These are phyloP conservation scores for Brachypteracias leptosomus DNA, from an alignment of 2,113 vertebrate genomes.

Conservation along the genomic window DNA sequence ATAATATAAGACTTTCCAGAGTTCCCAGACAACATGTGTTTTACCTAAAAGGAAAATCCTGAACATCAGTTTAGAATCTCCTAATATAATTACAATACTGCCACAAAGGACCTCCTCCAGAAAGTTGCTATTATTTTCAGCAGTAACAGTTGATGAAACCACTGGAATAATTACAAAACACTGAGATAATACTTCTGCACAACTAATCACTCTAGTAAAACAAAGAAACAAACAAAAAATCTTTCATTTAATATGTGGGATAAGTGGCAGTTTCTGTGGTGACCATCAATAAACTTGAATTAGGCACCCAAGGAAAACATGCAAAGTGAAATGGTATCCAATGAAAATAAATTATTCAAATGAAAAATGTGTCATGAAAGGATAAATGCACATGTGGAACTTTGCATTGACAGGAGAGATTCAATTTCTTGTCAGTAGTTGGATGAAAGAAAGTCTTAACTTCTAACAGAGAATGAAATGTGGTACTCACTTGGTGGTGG, in stretches of 20 bases:
- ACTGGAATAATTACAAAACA: background rate
- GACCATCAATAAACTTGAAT: background rate
- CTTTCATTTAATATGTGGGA: background rate
- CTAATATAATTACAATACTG: background rate
- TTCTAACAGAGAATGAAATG: slow-evolving; percentile 17
- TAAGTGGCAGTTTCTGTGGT: background rate
- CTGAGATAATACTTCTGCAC: background rate
- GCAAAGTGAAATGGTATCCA: background rate
- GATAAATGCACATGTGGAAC: background rate
- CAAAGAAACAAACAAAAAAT: background rate
- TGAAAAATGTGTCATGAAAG: background rate
- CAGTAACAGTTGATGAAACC: background rate
- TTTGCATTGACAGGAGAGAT: background rate
- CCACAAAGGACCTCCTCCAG: background rate
- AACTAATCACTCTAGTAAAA: background rate
- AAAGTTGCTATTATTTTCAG: background rate
- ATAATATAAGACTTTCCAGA: background rate
- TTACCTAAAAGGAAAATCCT: background rate
- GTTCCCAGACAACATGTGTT: background rate
- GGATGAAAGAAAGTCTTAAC: background rate
- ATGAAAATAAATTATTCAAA: background rate
- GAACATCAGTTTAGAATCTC: background rate
- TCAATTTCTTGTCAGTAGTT: background rate
- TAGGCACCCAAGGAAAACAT: background rate
- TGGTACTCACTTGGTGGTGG: background rate